Base-by-base conservation (phyloP, 2,888 invertebrate species). In the Caenorhabditis sinica region DNA sequence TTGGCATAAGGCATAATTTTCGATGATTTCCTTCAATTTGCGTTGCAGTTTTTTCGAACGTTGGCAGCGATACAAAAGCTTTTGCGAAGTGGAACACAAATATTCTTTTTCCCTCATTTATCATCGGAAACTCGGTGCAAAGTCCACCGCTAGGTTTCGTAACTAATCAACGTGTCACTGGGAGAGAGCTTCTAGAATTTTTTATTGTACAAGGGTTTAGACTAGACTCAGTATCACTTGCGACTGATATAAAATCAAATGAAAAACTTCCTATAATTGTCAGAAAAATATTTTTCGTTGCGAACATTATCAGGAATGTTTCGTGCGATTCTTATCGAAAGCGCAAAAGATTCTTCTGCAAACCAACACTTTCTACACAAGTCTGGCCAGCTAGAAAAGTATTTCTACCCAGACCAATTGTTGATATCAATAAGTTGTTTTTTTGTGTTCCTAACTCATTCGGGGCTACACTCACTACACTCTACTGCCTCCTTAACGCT, bases 381-480 rank as follows among this genome's bases (percentile, higher is more conserved):
- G 9, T 40, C 13, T 13, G 11, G 6, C 40, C 4, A 53, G 53
- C 3, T 6, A 45, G 15, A 13, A 49, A 49, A 49, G 9, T 49
- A 49, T 36, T 17, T 8, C 20, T 58, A n/a, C n/a, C n/a, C n/a
- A n/a, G 30, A n/a, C 17, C 11, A 1, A n/a, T 43, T 1, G 28
- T 28, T 28, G 28, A 30, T 2, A 28, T 8, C 56, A 56, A n/a
- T 28, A 56, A 56, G 9, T 40, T 25, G 56, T 68, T 51, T 56
- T 43, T 60, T 60, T 28, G 13, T n/a, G 6, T 43, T 43, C 1
- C 45, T 45, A 20, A n/a, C n/a, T 15, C n/a, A 51, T 40, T 69
- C 56, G 36, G n/a, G n/a, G n/a, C 66, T 45, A 49, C 51, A 68
- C 51, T 51, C 23, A 51, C 69, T 69, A 69, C 69, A 56, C 53